Base-by-base conservation (phyloP, 1,140 invertebrate species). In the Dolichoris vasculosae region DNA sequence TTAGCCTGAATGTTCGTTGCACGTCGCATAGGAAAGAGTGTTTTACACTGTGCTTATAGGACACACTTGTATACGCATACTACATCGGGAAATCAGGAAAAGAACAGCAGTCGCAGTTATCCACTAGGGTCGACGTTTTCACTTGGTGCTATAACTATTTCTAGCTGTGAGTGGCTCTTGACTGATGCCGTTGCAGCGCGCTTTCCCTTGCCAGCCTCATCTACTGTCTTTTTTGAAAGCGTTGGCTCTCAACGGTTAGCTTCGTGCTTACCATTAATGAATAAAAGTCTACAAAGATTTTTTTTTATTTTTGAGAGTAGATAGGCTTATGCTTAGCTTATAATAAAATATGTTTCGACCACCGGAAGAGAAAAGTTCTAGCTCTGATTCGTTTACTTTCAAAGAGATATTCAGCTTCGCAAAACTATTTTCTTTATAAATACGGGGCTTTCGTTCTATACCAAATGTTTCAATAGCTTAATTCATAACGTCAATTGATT, bases 1-100 rank as follows among this genome's bases (percentile, higher is more conserved):
- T 91, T 91, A 90, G 89, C 89, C 87, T 82, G 85, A 84, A 87
- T 88, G 46, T 38, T 23, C 59, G n/a, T 26, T n/a, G 51, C 17
- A n/a, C 23, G 59, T n/a, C n/a, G n/a, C n/a, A n/a, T n/a, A n/a
- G n/a, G n/a, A n/a, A n/a, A n/a, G n/a, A n/a, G n/a, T n/a, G n/a
- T n/a, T n/a, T n/a, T n/a, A n/a, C n/a, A n/a, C n/a, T n/a, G n/a
- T n/a, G n/a, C n/a, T n/a, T n/a, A n/a, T n/a, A 3, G 23, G 2
- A 9, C n/a, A 23, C 26, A 17, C 32, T 2, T 38, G 32, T 15
- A 35, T 38, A 32, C 82, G 83, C 85, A 87, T 86, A 46, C 46
- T 55, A 26, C 51, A 71, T 26, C 20, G 71, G 55, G 32, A 40
- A 46, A 55, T 38, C 38, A 35, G 43, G 26, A 0, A 32, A 30